phyloP scores from a whole-genome alignment of 1,140 invertebrate genomes.

The Zeugodacus cucurbitae region DNA sequence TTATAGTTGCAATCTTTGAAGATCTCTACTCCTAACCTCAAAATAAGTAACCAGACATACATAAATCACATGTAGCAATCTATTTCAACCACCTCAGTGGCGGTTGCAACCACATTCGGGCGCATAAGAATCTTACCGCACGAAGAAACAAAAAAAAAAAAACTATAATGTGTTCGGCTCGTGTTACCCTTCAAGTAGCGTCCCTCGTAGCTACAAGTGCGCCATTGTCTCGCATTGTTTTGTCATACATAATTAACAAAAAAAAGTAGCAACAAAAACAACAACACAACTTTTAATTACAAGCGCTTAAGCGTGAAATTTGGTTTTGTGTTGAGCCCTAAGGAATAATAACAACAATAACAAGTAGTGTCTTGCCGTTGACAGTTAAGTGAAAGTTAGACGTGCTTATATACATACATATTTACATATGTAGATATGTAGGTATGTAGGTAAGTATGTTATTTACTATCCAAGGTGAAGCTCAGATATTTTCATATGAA shows the following conservation, averaged over 20 bases:
- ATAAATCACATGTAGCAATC: no score
- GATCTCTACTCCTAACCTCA: no score
- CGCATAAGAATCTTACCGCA: neutral
- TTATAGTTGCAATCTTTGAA: no score
- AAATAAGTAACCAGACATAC: no score
- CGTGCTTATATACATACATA: neutral
- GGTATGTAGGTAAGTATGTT: no score
- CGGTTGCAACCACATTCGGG: neutral
- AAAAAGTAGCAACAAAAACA: neutral
- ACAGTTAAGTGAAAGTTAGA: neutral
- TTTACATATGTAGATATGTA: no score
- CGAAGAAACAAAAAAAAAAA: neutral
- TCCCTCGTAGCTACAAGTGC: neutral
- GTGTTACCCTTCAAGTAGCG: neutral
- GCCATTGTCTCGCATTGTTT: neutral
- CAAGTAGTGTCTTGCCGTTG: neutral
- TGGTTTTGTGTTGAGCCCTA: neutral
- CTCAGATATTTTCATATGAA: neutral
- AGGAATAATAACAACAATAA: neutral
- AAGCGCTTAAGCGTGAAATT: constrained; percentile 7
- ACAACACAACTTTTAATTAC: constrained; percentile 11
- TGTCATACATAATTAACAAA: neutral
- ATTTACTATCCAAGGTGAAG: neutral
- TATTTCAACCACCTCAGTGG: neutral
- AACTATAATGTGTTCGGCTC: neutral